Evolutionary conservation across 2,888 invertebrate species (phyloP), one percentile per base, ranked within the genome.

Genomic region (Cantharis rufa): DNA sequence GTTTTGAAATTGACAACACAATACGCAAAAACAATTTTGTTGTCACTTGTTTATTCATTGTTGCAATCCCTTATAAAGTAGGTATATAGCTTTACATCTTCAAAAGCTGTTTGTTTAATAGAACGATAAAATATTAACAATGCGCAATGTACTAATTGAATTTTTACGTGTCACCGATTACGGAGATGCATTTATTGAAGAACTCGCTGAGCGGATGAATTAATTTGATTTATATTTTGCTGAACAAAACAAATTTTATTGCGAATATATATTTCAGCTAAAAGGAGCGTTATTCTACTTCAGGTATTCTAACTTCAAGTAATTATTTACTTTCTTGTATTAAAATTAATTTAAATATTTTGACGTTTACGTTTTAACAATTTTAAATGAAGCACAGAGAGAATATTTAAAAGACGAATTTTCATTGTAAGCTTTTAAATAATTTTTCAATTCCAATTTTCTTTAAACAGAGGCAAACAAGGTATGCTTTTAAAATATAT

Each of bases 111-210:
- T 48, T n/a, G n/a, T 48, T 7, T 7, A n/a, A n/a, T 9, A 62
- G 18, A 71, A 62, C 71, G 69, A 62, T 24, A 9, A 62, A 71
- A 71, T 28, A 61, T 62, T 15, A 32, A 15, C 15, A 15, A 48
- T 32, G 48, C 71, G 71, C 62, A 16, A 69, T 62, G 48, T 16
- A 27, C 61, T 72, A 76, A 76, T 72, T 76, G 76, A 76, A 72
- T 76, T 76, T 76, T 76, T 72, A 76, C 76, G 76, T 76, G 76
- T 76, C 76, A 76, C 72, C 64, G 76, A 70, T 76, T 72, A 72
- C 64, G 27, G 21, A 61, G 70, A 32, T 62, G 76, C 70, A 72
- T 63, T 76, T 72, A 76, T 72, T 63, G 24, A 62, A 24, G 61
- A 61, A 70, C 69, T 15, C n/a, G 62, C 21, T 28, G 68, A 75